Evolutionary conservation across 2,113 vertebrate species (phyloP).

Genomic region (Myotis yumanensis): DNA sequence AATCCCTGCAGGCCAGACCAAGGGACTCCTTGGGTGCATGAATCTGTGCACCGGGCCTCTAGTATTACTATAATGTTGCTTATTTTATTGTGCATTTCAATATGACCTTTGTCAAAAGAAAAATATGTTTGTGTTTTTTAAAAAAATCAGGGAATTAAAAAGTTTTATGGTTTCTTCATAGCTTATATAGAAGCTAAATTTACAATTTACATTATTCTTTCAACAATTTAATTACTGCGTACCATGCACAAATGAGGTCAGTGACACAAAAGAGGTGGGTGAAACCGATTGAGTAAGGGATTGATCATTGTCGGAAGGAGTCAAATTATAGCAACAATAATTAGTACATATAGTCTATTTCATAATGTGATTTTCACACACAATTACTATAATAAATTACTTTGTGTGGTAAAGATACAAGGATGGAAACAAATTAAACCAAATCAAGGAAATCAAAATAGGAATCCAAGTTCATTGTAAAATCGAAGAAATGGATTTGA

Average conservation of each 20-base stretch:
- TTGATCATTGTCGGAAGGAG: neutral
- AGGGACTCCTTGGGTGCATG: too few species aligned
- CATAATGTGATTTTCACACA: neutral
- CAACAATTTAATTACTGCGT: neutral
- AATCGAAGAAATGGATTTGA: neutral
- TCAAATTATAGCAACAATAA: neutral
- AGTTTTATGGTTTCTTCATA: neutral
- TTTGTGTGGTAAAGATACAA: neutral
- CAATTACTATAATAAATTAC: neutral
- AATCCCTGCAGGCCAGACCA: too few species aligned
- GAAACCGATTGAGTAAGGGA: neutral
- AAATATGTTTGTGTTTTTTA: neutral
- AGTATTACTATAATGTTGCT: neutral
- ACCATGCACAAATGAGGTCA: neutral
- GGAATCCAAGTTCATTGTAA: neutral
- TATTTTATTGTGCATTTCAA: neutral
- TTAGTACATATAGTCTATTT: neutral
- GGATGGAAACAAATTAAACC: neutral
- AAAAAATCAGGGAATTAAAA: neutral
- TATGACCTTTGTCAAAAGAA: neutral
- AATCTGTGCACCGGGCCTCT: too few species aligned
- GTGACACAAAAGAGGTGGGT: neutral
- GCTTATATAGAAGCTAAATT: neutral
- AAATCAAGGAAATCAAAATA: neutral
- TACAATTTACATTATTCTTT: neutral